These are phyloP conservation scores for Paedocypris micromegethes DNA, from an alignment of 2,797 vertebrate genomes.

Conservation along the genomic window DNA sequence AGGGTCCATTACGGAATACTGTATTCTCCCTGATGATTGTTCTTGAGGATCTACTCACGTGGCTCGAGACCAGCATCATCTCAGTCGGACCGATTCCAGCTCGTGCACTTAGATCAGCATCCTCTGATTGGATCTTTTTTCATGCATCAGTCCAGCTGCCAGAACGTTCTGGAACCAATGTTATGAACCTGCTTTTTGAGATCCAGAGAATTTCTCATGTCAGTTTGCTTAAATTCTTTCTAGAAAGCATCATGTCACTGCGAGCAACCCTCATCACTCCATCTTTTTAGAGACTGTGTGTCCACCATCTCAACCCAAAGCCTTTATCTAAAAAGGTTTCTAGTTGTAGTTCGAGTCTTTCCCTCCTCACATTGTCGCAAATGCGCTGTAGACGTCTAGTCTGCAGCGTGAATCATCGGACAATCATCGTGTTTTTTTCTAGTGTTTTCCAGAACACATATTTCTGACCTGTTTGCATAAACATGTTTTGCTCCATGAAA, in stretches of 20 bases:
- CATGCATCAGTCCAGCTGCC: slow-evolving; percentile 2
- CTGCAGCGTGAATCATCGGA: slow-evolving; percentile 6
- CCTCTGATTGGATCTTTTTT: slow-evolving; percentile 25
- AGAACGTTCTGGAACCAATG: neutral
- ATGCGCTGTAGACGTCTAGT: neutral
- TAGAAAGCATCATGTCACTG: too few relatives aligned
- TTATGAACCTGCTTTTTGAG: too few relatives aligned
- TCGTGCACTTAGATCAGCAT: slow-evolving; percentile 30
- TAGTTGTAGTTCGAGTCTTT: too few relatives aligned
- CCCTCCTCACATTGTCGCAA: too few relatives aligned
- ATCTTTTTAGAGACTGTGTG: too few relatives aligned
- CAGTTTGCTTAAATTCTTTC: too few relatives aligned
- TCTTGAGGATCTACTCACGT: too few relatives aligned
- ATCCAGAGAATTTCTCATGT: too few relatives aligned
- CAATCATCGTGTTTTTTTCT: neutral
- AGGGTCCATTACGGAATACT: slow-evolving; percentile 15
- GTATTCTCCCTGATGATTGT: slow-evolving; percentile 1
- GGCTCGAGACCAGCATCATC: slow-evolving; percentile 11
- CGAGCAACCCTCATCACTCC: too few relatives aligned
- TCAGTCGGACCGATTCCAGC: slow-evolving; percentile 35
- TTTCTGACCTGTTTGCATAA: slow-evolving; percentile 9
- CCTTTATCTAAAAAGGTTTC: too few relatives aligned
- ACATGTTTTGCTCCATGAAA: slow-evolving; percentile 24
- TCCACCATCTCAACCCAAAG: too few relatives aligned
- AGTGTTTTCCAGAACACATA: slow-evolving; percentile 25